A percentile compares a stretch with the other conserved stretches of the same genome.
These are phyloP conservation scores for Neogale vison DNA, from an alignment of 2,113 vertebrate genomes.

Conservation along the genomic window DNA sequence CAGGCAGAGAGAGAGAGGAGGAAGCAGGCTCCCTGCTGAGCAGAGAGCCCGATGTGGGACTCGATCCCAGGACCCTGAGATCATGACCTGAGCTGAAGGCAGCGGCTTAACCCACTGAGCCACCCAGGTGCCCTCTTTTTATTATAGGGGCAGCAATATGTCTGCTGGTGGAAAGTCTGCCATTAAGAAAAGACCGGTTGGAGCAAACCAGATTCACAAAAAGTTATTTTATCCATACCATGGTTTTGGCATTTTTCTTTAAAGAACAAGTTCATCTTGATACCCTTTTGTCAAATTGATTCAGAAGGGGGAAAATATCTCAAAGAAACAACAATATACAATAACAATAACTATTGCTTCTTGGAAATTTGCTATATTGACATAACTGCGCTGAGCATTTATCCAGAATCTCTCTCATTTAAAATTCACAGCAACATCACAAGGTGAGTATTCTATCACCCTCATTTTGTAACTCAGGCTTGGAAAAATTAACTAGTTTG, in stretches of 20 bases:
- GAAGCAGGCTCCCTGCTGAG: no score
- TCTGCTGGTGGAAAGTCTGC: not conserved
- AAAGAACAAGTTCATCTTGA: not conserved
- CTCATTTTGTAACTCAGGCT: not conserved
- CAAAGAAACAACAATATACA: not conserved
- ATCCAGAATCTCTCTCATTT: not conserved
- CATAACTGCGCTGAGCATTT: not conserved
- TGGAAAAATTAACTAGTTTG: not conserved
- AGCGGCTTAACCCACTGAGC: no score
- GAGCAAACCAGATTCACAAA: constrained; percentile 12
- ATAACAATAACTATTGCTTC: not conserved
- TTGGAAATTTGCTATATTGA: not conserved
- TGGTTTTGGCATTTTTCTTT: not conserved
- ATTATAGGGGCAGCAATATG: not conserved
- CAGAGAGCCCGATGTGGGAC: no score
- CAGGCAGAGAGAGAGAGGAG: no score
- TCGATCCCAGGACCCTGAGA: no score
- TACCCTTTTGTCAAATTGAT: not conserved
- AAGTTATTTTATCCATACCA: not conserved
- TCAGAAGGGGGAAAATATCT: not conserved
- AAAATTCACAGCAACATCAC: not conserved
- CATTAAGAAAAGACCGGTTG: constrained; percentile 44
- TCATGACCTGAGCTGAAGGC: no score
- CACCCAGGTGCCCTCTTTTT: no score
- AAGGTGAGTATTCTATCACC: not conserved